Conservation (phyloP, 2,888 invertebrate species). For the Dicycla oo region DNA sequence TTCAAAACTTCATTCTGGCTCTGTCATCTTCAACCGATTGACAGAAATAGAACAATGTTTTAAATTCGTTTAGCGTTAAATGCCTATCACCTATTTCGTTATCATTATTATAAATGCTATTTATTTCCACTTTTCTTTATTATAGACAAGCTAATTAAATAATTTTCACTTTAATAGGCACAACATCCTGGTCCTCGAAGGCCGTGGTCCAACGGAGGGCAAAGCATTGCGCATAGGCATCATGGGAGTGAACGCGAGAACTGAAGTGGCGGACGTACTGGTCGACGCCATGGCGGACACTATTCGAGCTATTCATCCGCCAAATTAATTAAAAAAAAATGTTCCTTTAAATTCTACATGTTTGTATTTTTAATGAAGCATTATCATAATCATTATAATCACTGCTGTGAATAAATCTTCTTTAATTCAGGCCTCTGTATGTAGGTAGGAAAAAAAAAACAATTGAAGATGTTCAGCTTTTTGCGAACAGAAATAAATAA, state of each 20-base stretch:
- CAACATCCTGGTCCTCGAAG: constrained; percentile 94
- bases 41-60: not conserved
- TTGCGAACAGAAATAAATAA: too few relatives aligned
- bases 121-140: too few relatives aligned
- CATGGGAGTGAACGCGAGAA: constrained; percentile 92
- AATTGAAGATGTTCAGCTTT: too few relatives aligned
- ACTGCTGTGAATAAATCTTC: not conserved
- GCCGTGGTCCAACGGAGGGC: constrained; percentile 95
- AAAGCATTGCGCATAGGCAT: constrained; percentile 96
- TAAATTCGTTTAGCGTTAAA: not conserved
- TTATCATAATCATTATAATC: not conserved
- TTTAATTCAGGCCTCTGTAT: too few relatives aligned
- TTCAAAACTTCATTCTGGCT: not conserved
- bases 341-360: not conserved
- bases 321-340: not conserved
- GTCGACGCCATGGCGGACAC: constrained; percentile 79
- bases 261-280: constrained; percentile 75
- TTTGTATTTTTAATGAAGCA: constrained; percentile 3
- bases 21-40: not conserved
- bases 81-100: not conserved
- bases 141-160: not conserved
- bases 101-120: not conserved
- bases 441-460: too few relatives aligned
- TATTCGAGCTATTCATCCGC: constrained; percentile 64
- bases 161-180: constrained; percentile 70